Evolutionary conservation across 1,140 invertebrate species (phyloP), one percentile per base, ranked within the genome.

Genomic region (Gonioctena quinquepunctata): DNA sequence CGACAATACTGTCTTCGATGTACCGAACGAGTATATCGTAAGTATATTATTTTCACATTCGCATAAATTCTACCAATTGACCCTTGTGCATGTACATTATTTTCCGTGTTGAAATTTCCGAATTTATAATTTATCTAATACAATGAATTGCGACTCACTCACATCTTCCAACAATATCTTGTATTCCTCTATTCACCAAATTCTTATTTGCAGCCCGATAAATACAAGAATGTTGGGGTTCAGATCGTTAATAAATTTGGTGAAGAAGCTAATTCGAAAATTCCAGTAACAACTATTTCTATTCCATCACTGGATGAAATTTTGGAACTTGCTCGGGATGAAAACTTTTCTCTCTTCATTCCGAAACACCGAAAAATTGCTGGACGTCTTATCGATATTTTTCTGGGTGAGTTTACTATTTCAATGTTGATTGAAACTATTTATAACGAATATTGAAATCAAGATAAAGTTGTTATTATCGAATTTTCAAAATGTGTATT

Each of bases 341-440:
- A 88, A 1, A 87, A 90, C 73, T 94, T 94, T 80, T 93, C 92
- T 0, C 83, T 93, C 8, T 94, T 94, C 78, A 87, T 93, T 50
- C 90, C 90, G 0, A 86, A 87, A 48, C 93, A 94, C 83, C 86
- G 91, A 3, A 82, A 82, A 72, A 86, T 92, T 76, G 91, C 92
- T 8, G 88, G 84, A 0, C 86, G 86, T 8, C 86, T 94, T 2
- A 92, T 93, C 62, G 88, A 92, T 68, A 88, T 93, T 61, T 93
- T 93, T 75, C 84, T 92, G 83, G 86, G 90, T 89, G 22, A 22
- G 16, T 60, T n/a, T n/a, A n/a, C n/a, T n/a, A n/a, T n/a, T n/a
- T n/a, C n/a, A n/a, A n/a, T n/a, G n/a, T n/a, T n/a, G n/a, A n/a
- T n/a, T n/a, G n/a, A n/a, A n/a, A n/a, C n/a, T n/a, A n/a, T n/a